phyloP scores from a whole-genome alignment of 2,113 vertebrate genomes.

The Plestiodon gilberti region DNA sequence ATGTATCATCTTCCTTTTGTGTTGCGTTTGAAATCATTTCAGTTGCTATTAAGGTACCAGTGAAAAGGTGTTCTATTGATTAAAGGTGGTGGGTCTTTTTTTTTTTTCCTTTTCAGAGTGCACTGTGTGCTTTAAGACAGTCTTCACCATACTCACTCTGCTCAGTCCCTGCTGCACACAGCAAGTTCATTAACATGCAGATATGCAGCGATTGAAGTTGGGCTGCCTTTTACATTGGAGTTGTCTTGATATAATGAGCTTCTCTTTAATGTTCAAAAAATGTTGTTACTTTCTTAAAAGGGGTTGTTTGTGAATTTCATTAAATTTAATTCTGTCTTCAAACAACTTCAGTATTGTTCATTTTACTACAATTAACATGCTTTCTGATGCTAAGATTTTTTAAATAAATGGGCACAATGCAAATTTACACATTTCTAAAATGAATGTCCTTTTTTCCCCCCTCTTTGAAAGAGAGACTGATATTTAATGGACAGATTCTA shows the following conservation, averaged over 20 bases:
- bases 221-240: slow-evolving; percentile 79
- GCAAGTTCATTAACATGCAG: slow-evolving; percentile 85
- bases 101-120: slow-evolving; percentile 50
- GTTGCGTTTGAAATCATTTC: slow-evolving; percentile 77
- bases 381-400: slow-evolving; percentile 74
- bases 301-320: slow-evolving; percentile 85
- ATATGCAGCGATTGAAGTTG: slow-evolving; percentile 83
- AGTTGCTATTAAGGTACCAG: slow-evolving; percentile 76
- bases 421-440: slow-evolving; percentile 69
- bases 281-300: slow-evolving; percentile 85
- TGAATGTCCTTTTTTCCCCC: slow-evolving; percentile 39
- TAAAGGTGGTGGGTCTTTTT: slow-evolving; percentile 68
- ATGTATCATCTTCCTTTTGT: slow-evolving; percentile 81
- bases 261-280: slow-evolving; percentile 84
- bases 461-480: slow-evolving; percentile 68
- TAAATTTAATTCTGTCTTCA: slow-evolving; percentile 83
- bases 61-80: slow-evolving; percentile 81
- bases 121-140: slow-evolving; percentile 70
- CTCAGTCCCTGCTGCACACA: slow-evolving; percentile 72
- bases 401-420: slow-evolving; percentile 61
- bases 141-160: slow-evolving; percentile 67
- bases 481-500: slow-evolving; percentile 68
- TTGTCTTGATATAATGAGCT: slow-evolving; percentile 86
- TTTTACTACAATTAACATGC: slow-evolving; percentile 80
- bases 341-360: slow-evolving; percentile 82